Conservation (phyloP, 2,797 vertebrate genomes). For the Lutjanus campechanus region DNA sequence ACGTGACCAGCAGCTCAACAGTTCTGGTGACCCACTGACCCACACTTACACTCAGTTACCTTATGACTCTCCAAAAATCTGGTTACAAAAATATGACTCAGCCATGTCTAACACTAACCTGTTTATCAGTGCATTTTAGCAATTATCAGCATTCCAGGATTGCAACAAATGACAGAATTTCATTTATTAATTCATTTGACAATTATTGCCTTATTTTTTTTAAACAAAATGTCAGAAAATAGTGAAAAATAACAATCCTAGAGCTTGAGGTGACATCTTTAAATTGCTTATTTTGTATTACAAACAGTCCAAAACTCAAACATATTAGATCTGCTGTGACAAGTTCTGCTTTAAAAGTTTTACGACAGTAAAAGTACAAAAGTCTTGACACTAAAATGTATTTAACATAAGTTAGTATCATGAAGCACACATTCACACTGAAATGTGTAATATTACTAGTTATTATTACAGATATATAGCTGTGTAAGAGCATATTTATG, state of each 20-base stretch:
- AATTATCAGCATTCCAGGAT: too few relatives aligned
- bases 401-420: neutral
- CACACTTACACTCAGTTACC: too few relatives aligned
- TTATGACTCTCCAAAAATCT: neutral
- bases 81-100: neutral
- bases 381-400: neutral
- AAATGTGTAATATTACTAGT: neutral
- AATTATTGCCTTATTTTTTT: too few relatives aligned
- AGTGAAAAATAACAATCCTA: too few relatives aligned
- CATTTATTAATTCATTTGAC: too few relatives aligned
- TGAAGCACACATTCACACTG: neutral
- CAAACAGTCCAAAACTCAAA: too few relatives aligned
- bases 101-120: neutral
- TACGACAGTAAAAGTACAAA: neutral
- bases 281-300: too few relatives aligned
- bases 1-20: neutral
- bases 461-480: neutral
- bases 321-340: too few relatives aligned
- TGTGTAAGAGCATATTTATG: neutral
- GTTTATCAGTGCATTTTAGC: neutral
- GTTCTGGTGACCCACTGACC: slow-evolving; percentile 1
- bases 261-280: too few relatives aligned
- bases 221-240: too few relatives aligned
- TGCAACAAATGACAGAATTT: too few relatives aligned
- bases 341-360: neutral